These are phyloP conservation scores for Lasioglossum calceatum DNA, from an alignment of 2,888 invertebrate species.

Conservation along the genomic window DNA sequence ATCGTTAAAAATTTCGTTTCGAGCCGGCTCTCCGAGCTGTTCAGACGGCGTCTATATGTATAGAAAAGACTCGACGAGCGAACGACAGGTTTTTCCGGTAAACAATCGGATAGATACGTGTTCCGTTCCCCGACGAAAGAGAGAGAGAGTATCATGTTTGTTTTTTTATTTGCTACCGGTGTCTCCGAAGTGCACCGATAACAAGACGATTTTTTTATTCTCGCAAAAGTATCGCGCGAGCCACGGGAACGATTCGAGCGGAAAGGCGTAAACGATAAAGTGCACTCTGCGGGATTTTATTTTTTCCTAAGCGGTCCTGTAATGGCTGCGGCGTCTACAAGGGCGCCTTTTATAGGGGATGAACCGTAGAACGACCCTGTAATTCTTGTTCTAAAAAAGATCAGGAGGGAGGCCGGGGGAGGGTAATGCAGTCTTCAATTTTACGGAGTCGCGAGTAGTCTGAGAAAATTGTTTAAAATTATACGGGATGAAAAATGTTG, in stretches of 20 bases:
- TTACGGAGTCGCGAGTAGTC: not conserved
- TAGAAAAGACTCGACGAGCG: no score
- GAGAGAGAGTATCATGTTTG: not conserved
- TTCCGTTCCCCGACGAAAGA: not conserved
- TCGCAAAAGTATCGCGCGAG: not conserved
- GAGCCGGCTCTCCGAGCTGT: not conserved
- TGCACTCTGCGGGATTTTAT: slow-evolving; percentile 5
- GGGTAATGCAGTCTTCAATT: not conserved
- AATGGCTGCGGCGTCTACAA: not conserved
- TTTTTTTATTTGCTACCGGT: not conserved
- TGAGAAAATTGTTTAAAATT: not conserved
- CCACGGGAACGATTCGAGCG: not conserved
- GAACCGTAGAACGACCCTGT: not conserved
- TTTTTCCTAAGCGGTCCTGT: not conserved
- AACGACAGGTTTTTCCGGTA: not conserved
- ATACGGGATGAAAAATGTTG: not conserved
- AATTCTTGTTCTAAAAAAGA: not conserved
- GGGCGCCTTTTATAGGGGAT: not conserved
- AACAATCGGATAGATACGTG: not conserved
- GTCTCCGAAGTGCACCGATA: not conserved
- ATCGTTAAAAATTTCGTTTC: slow-evolving; percentile 33
- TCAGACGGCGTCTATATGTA: not conserved
- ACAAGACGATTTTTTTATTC: not conserved
- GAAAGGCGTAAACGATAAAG: not conserved
- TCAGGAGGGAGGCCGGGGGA: not conserved